Evolutionary conservation across 2,113 vertebrate genomes (phyloP), one percentile per base, ranked within the genome.

Genomic region (Misgurnus anguillicaudatus): DNA sequence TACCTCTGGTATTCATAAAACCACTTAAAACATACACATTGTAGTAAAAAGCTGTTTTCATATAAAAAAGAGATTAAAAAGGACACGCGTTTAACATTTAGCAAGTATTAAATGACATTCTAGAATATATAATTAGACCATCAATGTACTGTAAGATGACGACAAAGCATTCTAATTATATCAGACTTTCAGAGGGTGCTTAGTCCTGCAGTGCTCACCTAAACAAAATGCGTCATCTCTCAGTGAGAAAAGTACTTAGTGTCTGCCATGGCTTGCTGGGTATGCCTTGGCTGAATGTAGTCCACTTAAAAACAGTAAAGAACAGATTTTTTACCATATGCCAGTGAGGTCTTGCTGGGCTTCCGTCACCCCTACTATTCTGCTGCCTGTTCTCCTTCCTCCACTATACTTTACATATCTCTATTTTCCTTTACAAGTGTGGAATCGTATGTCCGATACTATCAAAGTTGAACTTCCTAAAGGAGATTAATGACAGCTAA

Each of bases 251-350:
- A 61, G 72, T 66, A 41, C 73, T 48, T 61, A 24, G 13, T 58
- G 38, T 66, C 19, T 74, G 61, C 78, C 41, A 47, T 74, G 69
- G 61, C 70, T 80, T 61, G 53, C 76, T 63, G 61, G 31, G n/a
- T 66, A 55, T 19, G 39, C 47, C 36, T 68, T 51, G 75, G 80
- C 77, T 53, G 77, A 77, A 69, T 14, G 41, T 57, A 83, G 79
- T 60, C 71, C 75, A 77, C 60, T 83, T 77, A 86, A 80, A 73
- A 77, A 72, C 69, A 79, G 81, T 8, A 16, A 82, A 65, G 80
- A 86, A 82, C 85, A 86, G 85, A 83, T 84, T 86, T 86, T 75
- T 79, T 58, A 75, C 80, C 85, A 86, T 86, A 86, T 86, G 85
- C 65, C 66, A 38, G 36, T 39, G 57, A 61, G 76, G 75, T 82